A percentile compares a stretch with the other conserved stretches of the same genome.
phyloP scores from a whole-genome alignment of 2,113 vertebrate species.

The Otus sunia region DNA sequence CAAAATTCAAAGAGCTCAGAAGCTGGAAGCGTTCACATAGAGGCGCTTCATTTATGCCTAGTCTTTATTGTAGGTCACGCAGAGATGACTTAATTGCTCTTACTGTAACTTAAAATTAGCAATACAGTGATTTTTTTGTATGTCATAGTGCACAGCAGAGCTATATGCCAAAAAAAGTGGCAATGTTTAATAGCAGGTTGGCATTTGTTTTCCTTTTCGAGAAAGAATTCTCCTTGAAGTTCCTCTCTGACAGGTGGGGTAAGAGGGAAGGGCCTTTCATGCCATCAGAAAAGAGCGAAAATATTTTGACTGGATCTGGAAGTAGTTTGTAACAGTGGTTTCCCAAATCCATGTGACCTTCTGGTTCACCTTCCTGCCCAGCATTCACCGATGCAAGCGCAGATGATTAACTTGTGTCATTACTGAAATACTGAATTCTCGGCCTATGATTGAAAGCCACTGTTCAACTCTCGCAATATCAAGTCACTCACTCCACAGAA shows the following conservation, averaged over 20 bases:
- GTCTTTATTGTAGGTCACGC: neutral
- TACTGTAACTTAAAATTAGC: slow-evolving; percentile 3
- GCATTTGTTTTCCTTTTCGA: neutral
- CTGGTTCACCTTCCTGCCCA: neutral
- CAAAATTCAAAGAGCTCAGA: slow-evolving; percentile 17
- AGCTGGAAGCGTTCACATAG: slow-evolving; percentile 2
- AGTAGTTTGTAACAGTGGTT: neutral
- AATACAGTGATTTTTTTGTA: neutral
- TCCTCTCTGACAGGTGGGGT: neutral
- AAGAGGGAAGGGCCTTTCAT: neutral
- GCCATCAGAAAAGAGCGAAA: neutral
- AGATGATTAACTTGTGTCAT: neutral
- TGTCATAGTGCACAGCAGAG: neutral
- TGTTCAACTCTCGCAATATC: neutral
- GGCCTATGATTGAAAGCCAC: neutral
- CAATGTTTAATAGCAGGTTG: neutral
- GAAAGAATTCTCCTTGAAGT: neutral
- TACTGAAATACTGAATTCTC: neutral
- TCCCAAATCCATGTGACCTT: neutral
- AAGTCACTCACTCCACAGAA: neutral
- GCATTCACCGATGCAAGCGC: neutral
- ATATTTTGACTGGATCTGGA: neutral
- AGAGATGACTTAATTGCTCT: slow-evolving; percentile 3
- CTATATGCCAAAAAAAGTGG: neutral
- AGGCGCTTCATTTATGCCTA: slow-evolving; percentile 2